Base-by-base conservation (phyloP, 2,888 invertebrate genomes). In the Hemithea aestivaria region DNA sequence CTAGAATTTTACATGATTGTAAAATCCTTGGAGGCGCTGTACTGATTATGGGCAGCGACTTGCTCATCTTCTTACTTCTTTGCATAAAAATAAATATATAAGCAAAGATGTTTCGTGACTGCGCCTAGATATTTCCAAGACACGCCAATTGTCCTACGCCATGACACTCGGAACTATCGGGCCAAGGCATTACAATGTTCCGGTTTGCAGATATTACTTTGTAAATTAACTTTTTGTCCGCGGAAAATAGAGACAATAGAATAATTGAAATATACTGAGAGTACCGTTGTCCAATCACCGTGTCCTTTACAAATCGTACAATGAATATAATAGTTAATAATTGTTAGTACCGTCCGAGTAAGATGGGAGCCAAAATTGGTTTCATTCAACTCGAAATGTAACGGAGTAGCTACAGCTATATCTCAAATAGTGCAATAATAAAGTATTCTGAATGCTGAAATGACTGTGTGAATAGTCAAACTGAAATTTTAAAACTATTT, bases 101-200 rank as follows among this genome's bases (percentile, higher is more conserved):
- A 27, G 28, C 23, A 38, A 42, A 36, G 62, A 58, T 59, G 57
- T 62, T 75, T 81, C 83, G 82, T 83, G 83, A 83, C 75, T 67
- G 67, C 59, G 67, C 72, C 59, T 64, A 35, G 31, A 45, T n/a
- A n/a, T n/a, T n/a, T n/a, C n/a, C n/a, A n/a, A n/a, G n/a, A n/a
- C n/a, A n/a, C n/a, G n/a, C n/a, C n/a, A n/a, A n/a, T 53, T 69
- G 62, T 51, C 51, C 58, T 60, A 68, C 68, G 77, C 80, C 84
- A 84, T 80, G 85, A 81, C 69, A 84, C 73, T 72, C 72, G 51
- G 56, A 62, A 65, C 70, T 80, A 76, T 73, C 67, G 58, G 83
- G 67, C 82, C 83, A 82, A 85, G 83, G 82, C 68, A 59, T 70
- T 64, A 65, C 56, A 47, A 58, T 59, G 75, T 72, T 66, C 77